Percentiles rank a stretch among this genome's conserved stretches.
Conservation (phyloP, 1,140 invertebrate species). For the Amyelois transitella region DNA sequence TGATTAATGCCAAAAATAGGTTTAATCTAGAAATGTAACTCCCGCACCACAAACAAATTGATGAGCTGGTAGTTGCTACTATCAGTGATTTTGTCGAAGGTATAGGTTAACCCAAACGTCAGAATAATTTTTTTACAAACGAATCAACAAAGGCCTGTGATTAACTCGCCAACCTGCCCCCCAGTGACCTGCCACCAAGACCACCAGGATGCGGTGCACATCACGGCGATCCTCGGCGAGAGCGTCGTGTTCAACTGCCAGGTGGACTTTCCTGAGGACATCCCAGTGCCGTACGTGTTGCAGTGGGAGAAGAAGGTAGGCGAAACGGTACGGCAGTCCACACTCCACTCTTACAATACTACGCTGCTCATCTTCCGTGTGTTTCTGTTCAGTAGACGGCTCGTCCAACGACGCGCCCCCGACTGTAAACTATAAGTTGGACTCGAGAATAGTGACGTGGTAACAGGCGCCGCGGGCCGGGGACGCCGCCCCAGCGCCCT, state of each 20-base stretch:
- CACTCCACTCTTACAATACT: constrained; percentile 79
- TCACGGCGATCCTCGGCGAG: constrained; percentile 95
- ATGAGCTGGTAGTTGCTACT: too few species aligned
- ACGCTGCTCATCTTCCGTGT: constrained; percentile 71
- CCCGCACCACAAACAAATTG: too few species aligned
- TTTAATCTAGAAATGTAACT: too few species aligned
- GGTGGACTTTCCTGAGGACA: constrained; percentile 95
- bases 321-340: constrained; percentile 91
- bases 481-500: constrained; percentile 37
- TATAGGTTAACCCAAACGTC: too few species aligned
- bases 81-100: too few species aligned
- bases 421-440: constrained; percentile 65
- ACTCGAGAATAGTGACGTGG: constrained; percentile 45
- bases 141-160: too few species aligned
- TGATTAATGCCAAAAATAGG: too few species aligned
- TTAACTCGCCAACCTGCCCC: not conserved
- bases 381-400: constrained; percentile 71
- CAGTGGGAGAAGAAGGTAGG: constrained; percentile 99
- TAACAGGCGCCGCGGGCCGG: constrained; percentile 54
- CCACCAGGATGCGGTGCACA: constrained; percentile 93
- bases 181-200: constrained; percentile 75
- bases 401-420: constrained; percentile 59
- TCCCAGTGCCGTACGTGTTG: constrained; percentile 95
- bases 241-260: constrained; percentile 97
- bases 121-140: too few species aligned